Conservation (phyloP, 2,113 vertebrate species). For the Notarius quadriscutis region DNA sequence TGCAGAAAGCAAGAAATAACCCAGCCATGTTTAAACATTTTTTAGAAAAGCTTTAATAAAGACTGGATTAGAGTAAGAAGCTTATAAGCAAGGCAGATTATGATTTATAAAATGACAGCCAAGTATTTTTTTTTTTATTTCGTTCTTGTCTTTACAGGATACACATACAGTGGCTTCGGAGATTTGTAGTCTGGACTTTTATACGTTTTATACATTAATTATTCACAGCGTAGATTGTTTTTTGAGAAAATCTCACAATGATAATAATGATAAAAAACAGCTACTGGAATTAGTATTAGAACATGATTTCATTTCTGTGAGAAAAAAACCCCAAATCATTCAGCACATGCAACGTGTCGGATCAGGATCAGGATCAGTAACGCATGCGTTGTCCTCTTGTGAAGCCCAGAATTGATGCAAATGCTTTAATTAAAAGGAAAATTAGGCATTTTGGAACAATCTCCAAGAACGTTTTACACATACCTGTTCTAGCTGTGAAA, state of each 20-base stretch:
- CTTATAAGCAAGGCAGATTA: not conserved
- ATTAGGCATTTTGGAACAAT: conserved; percentile 19
- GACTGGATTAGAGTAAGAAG: not conserved
- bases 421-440: conserved; percentile 24
- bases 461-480: not conserved
- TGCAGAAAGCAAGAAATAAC: not conserved
- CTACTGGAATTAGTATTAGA: not conserved
- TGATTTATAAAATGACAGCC: not conserved
- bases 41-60: not conserved
- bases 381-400: not conserved
- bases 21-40: not conserved
- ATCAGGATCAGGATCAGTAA: conserved; percentile 36
- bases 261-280: no score
- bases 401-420: conserved; percentile 24
- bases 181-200: not conserved
- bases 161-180: not conserved
- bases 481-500: not conserved
- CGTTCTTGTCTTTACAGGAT: not conserved
- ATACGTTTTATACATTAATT: not conserved
- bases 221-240: not conserved
- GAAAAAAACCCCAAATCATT: not conserved
- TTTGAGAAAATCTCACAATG: not conserved
- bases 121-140: not conserved
- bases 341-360: not conserved
- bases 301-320: not conserved